Conservation (phyloP, 2,113 vertebrate species). For the Pomatorhinus ruficollis region DNA sequence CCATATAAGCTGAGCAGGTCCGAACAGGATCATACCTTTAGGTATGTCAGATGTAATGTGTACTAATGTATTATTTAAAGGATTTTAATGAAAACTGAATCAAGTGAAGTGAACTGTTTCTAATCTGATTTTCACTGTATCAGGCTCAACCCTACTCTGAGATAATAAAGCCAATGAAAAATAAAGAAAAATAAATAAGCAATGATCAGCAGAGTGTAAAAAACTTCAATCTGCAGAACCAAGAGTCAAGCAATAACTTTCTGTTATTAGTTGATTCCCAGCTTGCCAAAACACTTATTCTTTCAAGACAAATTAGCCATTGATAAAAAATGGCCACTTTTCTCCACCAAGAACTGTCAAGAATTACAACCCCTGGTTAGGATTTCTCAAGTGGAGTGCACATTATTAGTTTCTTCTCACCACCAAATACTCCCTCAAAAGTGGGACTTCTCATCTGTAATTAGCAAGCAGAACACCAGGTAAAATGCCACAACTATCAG, state of each 20-base stretch:
- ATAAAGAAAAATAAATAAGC: constrained; percentile 57
- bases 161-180: constrained; percentile 47
- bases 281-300: not conserved
- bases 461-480: constrained; percentile 9
- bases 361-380: not conserved
- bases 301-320: not conserved
- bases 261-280: not conserved
- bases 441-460: not conserved
- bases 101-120: constrained; percentile 64
- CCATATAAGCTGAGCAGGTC: not conserved
- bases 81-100: constrained; percentile 66
- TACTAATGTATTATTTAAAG: constrained; percentile 65
- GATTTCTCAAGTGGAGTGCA: not conserved
- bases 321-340: not conserved
- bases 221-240: not conserved
- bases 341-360: not conserved
- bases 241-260: not conserved
- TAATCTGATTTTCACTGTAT: constrained; percentile 65
- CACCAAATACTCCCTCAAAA: not conserved
- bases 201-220: constrained; percentile 43
- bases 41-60: constrained; percentile 10
- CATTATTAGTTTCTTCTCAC: not conserved
- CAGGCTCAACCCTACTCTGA: constrained; percentile 10
- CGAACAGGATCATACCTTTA: constrained; percentile 17
- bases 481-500: not conserved